These are phyloP conservation scores for Agriopis aurantiaria DNA, from an alignment of 2,888 invertebrate species.

Conservation along the genomic window DNA sequence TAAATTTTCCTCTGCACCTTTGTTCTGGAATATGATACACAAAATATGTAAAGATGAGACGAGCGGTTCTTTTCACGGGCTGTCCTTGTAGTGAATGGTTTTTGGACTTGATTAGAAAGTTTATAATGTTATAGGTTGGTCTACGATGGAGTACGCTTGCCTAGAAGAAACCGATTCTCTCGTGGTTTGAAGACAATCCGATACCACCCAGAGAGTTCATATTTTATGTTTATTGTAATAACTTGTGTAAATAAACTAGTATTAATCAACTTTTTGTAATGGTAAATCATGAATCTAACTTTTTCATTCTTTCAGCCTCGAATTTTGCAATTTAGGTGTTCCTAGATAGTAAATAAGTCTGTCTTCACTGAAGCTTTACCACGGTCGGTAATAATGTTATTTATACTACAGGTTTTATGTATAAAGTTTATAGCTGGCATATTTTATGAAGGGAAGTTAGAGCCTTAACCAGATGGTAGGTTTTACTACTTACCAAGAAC, in stretches of 20 bases:
- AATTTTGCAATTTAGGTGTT: constrained; percentile 15
- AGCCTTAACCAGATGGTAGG: constrained; percentile 11
- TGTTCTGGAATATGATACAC: constrained; percentile 28
- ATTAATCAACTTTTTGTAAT: constrained; percentile 14
- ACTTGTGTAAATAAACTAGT: too few relatives aligned
- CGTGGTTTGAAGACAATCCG: too few relatives aligned
- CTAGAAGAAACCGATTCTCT: too few relatives aligned
- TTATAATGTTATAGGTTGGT: too few relatives aligned
- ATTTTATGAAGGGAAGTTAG: constrained; percentile 11
- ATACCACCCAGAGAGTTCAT: too few relatives aligned
- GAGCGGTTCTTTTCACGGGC: constrained; percentile 12
- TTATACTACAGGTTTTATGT: constrained; percentile 17
- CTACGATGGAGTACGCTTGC: too few relatives aligned
- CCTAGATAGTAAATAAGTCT: constrained; percentile 23
- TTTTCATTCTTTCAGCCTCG: constrained; percentile 27
- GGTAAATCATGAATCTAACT: constrained; percentile 41
- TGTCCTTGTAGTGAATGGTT: constrained; percentile 4
- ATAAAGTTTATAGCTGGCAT: constrained; percentile 13
- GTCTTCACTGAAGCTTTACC: constrained; percentile 15
- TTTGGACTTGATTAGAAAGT: background rate
- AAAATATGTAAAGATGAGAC: constrained; percentile 30
- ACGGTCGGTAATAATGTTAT: constrained; percentile 7
- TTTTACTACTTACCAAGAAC: background rate
- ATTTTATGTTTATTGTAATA: too few relatives aligned
- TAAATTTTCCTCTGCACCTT: constrained; percentile 41